Conservation (phyloP, 2,888 invertebrate species). For the Melipona bicolor region DNA sequence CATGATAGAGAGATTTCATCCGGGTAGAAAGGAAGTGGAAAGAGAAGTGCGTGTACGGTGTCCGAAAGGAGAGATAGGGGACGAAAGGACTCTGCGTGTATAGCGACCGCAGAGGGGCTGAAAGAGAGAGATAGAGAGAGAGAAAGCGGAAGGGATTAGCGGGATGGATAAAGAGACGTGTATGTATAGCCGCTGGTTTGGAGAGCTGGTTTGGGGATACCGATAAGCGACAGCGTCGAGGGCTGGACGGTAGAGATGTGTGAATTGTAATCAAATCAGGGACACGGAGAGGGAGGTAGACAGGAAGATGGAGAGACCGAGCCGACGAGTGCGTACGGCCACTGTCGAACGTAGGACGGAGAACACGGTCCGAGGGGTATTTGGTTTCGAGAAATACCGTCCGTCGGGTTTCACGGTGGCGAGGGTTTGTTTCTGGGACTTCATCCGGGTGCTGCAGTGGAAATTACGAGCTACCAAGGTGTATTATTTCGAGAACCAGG, state of each 20-base stretch:
- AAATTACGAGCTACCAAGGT: slow-evolving; percentile 1
- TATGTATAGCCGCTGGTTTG: slow-evolving; percentile 23
- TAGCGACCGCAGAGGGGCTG: slow-evolving; percentile 36
- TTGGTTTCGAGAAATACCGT: slow-evolving; percentile 33
- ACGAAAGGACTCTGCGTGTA: slow-evolving; percentile 28
- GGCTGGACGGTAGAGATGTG: slow-evolving; percentile 52
- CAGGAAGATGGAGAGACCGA: slow-evolving; percentile 59
- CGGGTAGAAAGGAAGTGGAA: slow-evolving; percentile 16
- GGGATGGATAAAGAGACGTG: slow-evolving; percentile 45
- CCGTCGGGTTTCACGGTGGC: slow-evolving; percentile 8
- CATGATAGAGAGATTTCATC: neutral
- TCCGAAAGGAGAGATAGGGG: neutral
- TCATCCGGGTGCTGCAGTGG: neutral
- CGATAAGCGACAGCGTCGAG: slow-evolving; percentile 54
- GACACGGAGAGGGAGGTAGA: slow-evolving; percentile 40
- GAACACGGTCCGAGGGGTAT: slow-evolving; percentile 5
- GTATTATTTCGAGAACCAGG: neutral
- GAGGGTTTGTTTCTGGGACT: neutral
- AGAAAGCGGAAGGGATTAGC: slow-evolving; percentile 42
- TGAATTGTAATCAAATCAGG: slow-evolving; percentile 43
- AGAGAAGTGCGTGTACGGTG: slow-evolving; percentile 3
- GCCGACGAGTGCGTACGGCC: neutral
- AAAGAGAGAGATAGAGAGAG: slow-evolving; percentile 48
- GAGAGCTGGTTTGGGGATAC: slow-evolving; percentile 8
- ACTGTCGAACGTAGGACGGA: neutral